Base-by-base conservation (phyloP, 2,888 invertebrate genomes). In the Mayetiola destructor region DNA sequence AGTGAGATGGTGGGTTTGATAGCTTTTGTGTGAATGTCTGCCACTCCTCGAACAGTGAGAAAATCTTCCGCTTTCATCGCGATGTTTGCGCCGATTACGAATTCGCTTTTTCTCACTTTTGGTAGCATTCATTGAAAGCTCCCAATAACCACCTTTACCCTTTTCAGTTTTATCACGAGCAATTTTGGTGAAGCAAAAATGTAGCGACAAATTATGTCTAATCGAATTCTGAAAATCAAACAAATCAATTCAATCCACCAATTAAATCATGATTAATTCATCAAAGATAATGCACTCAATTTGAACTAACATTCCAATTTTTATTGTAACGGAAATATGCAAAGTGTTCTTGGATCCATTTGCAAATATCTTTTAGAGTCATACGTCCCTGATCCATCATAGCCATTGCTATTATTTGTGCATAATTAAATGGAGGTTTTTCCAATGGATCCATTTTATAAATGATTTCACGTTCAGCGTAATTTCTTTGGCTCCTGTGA, bases 101-200 rank as follows among this genome's bases (percentile, higher is more conserved):
- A 72, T 66, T 10, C 72, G 66, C 56, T 71, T 72, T 16, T 66
- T 66, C 57, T 71, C 67, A 42, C 67, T 68, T 62, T 72, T 72
- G 23, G 66, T 68, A 2, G 66, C 65, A 62, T 72, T 72, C 2
- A 72, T 66, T 0, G 70, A 69, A 16, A 72, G 60, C 55, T 72
- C 71, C 72, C 72, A 72, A 40, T 71, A 72, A 14, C 72, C 72
- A 2, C 72, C 72, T 60, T 72, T 72, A 0, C 72, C 72, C 32
- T 69, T 72, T 56, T 72, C 72, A 55, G 68, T 68, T 39, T 72
- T 70, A 40, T 68, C 69, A 1, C 69, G 67, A 42, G 70, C 66
- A 6, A 69, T 67, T 64, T 69, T 72, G 2, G 70, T 69, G 63
- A 72, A 72, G 58, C 70, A 71, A 37, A 68, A 68, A 59, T 72